Conservation (phyloP, 2,888 invertebrate species). For the Elmis aenea region DNA sequence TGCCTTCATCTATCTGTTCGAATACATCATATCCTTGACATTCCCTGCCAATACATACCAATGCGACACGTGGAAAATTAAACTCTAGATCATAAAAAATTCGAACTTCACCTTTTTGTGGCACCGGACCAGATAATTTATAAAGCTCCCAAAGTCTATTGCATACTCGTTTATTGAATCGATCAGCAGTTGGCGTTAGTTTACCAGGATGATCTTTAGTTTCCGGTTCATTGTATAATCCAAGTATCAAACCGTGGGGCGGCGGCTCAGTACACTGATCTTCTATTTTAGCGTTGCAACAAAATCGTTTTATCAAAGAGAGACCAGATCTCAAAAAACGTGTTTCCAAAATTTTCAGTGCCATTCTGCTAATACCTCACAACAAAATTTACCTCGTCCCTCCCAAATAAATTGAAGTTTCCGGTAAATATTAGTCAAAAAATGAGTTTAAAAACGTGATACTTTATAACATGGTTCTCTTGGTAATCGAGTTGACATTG, state of each 20-base stretch:
- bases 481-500: slow-evolving; percentile 7
- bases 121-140: slow-evolving; percentile 46
- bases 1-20: slow-evolving; percentile 69
- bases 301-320: no score
- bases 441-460: neutral
- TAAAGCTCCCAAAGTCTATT: slow-evolving; percentile 54
- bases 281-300: slow-evolving; percentile 6
- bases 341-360: no score
- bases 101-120: slow-evolving; percentile 53
- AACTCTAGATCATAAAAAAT: slow-evolving; percentile 62
- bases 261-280: slow-evolving; percentile 33
- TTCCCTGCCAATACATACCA: slow-evolving; percentile 69
- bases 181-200: slow-evolving; percentile 57
- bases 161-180: slow-evolving; percentile 52
- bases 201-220: slow-evolving; percentile 52
- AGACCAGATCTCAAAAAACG: no score
- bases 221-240: slow-evolving; percentile 57
- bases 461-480: slow-evolving; percentile 2
- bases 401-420: slow-evolving; percentile 5
- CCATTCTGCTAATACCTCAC: no score
- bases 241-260: slow-evolving; percentile 55
- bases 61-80: slow-evolving; percentile 60
- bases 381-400: slow-evolving; percentile 6
- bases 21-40: slow-evolving; percentile 60
- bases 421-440: neutral